phyloP scores from a whole-genome alignment of 1,140 invertebrate genomes.

The Bombus picipes region DNA sequence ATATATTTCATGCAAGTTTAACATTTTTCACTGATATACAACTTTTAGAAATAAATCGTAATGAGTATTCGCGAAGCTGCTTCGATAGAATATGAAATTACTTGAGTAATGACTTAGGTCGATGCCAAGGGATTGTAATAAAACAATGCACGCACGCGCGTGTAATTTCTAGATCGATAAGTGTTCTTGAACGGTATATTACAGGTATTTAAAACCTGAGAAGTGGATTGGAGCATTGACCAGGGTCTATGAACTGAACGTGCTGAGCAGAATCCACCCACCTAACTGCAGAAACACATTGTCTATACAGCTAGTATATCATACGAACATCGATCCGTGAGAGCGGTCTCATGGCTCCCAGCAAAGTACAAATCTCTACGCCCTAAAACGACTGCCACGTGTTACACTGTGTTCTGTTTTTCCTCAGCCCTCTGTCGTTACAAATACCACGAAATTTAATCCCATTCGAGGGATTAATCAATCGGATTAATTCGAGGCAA shows the following conservation, averaged over 20 bases:
- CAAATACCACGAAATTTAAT: slow-evolving; percentile 47
- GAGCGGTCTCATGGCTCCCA: slow-evolving; percentile 38
- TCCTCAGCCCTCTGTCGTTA: not conserved
- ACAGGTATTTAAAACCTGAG: slow-evolving; percentile 20
- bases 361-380: slow-evolving; percentile 55
- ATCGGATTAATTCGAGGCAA: slow-evolving; percentile 22
- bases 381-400: slow-evolving; percentile 34
- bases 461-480: not conserved
- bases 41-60: no score
- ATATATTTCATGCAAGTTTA: no score
- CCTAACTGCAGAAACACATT: slow-evolving; percentile 46
- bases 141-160: not conserved
- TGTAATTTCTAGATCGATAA: not conserved
- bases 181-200: no score
- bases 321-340: slow-evolving; percentile 62
- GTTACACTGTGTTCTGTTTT: slow-evolving; percentile 28
- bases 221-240: slow-evolving; percentile 26
- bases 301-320: slow-evolving; percentile 50
- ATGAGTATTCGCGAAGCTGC: no score
- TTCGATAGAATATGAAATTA: no score
- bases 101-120: no score
- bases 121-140: no score
- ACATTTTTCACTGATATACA: no score
- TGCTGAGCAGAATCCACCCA: slow-evolving; percentile 39
- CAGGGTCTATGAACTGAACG: slow-evolving; percentile 47